phyloP scores from a whole-genome alignment of 2,113 vertebrate species.

The Anser cygnoides region DNA sequence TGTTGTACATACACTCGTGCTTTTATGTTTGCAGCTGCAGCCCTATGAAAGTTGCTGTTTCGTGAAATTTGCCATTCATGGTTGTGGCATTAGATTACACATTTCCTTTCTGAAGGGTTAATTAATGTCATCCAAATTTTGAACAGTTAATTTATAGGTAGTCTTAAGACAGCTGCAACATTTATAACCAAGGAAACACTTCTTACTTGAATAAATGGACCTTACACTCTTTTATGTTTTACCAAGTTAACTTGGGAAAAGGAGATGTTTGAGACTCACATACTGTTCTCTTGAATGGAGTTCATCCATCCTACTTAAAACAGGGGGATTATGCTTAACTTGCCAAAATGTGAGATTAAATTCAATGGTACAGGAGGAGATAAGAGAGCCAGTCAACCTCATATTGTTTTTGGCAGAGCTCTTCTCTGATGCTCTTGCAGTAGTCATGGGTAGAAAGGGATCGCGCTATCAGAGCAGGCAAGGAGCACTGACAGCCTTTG shows the following conservation, averaged over 20 bases:
- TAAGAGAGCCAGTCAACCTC: neutral
- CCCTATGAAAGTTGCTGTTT: constrained; percentile 24
- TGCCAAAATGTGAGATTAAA: neutral
- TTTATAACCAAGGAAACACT: neutral
- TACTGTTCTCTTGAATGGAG: neutral
- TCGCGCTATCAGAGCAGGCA: neutral
- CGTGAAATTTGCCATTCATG: constrained; percentile 7
- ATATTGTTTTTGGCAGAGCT: neutral
- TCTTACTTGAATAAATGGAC: constrained; percentile 1
- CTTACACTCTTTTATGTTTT: neutral
- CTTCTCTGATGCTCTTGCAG: neutral
- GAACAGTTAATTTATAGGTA: constrained; percentile 48
- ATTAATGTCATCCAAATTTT: constrained; percentile 34
- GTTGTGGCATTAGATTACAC: neutral
- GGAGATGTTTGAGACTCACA: neutral
- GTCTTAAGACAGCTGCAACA: neutral
- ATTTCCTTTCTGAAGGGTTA: constrained; percentile 42
- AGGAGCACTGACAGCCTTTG: neutral
- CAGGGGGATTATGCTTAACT: neutral
- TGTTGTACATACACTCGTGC: neutral
- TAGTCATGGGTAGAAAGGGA: rapidly evolving
- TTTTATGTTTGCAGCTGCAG: constrained; percentile 45
- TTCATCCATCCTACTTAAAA: constrained; percentile 20
- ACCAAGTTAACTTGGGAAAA: neutral
- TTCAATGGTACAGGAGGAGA: neutral